Base-by-base conservation (phyloP, 2,888 invertebrate species). In the Rosalia funebris region DNA sequence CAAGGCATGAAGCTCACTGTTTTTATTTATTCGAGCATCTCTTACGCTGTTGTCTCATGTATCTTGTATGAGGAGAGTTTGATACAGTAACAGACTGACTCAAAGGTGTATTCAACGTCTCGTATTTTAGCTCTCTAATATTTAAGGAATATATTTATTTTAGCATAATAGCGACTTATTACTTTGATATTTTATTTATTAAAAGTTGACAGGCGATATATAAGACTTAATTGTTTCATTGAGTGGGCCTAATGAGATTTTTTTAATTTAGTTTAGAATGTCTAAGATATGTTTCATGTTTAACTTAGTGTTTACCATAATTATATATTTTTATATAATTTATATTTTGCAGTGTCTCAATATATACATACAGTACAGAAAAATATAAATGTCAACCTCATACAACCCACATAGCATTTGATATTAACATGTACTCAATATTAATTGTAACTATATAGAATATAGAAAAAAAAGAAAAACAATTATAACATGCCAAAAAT, bases 11-110 rank as follows among this genome's bases (percentile, higher is more conserved):
- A 2, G 11, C 45, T 9, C 7, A 34, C 10, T 7, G 25, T 34
- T 34, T 45, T 45, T 34, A 17, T 11, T 9, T 47, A 34, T 16
- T 14, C 31, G 1, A 32, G 34, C 19, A 37, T 36, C 2, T 36
- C 19, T 17, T 36, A 39, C 9, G 39, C 39, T 48, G 34, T 34
- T 47, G 16, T 46, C 31, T 32, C 25, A 47, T 12, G 34, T 48
- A 48, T 48, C 37, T 37, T 50, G 50, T 50, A 39, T 41, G 39
- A 50, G 48, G 50, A 50, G 50, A 50, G 50, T 50, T 34, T 39
- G 25, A 19, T 44, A 17, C 14, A 39, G 20, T 47, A 25, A 50
- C 25, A 39, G 50, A 50, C 50, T 50, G 50, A 50, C 36, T 34
- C 11, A 25, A 48, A 50, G 31, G 31, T 45, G 10, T 50, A 50